These are phyloP conservation scores for Chrysomallon squamiferum DNA, from an alignment of 1,140 invertebrate species.

Conservation along the genomic window DNA sequence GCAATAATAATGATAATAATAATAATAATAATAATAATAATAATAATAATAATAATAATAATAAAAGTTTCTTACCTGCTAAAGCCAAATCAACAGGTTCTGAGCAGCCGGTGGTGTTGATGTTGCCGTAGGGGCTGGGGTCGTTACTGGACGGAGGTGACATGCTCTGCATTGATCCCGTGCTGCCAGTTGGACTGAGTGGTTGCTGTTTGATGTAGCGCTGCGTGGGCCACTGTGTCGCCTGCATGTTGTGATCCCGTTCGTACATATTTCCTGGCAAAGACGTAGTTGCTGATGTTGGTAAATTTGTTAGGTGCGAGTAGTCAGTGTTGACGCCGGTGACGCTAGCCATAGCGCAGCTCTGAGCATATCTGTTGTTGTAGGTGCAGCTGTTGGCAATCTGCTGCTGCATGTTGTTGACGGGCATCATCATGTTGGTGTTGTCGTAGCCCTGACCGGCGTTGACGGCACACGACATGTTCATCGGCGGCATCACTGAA, in stretches of 20 bases:
- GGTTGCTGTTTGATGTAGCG: slow-evolving; percentile 56
- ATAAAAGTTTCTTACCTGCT: slow-evolving; percentile 39
- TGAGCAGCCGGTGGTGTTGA: slow-evolving; percentile 22
- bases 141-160: slow-evolving; percentile 53
- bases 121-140: slow-evolving; percentile 42
- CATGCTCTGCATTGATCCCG: slow-evolving; percentile 58
- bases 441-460: slow-evolving; percentile 38
- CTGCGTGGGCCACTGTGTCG: slow-evolving; percentile 27
- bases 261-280: slow-evolving; percentile 32
- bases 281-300: slow-evolving; percentile 7
- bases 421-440: slow-evolving; percentile 23
- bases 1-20: too few relatives aligned
- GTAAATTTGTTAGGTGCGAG: slow-evolving; percentile 22
- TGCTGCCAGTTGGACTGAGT: slow-evolving; percentile 58
- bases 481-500: slow-evolving; percentile 40
- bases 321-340: slow-evolving; percentile 29
- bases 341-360: slow-evolving; percentile 43
- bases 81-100: slow-evolving; percentile 57
- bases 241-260: slow-evolving; percentile 21
- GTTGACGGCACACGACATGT: slow-evolving; percentile 38
- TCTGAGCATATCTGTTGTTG: slow-evolving; percentile 39
- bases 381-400: slow-evolving; percentile 42
- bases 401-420: slow-evolving; percentile 31
- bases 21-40: too few relatives aligned
- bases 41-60: neutral